A percentile compares a stretch with the other conserved stretches of the same genome.
Conservation (phyloP, 2,888 invertebrate genomes). For the Mechanitis messenoides region DNA sequence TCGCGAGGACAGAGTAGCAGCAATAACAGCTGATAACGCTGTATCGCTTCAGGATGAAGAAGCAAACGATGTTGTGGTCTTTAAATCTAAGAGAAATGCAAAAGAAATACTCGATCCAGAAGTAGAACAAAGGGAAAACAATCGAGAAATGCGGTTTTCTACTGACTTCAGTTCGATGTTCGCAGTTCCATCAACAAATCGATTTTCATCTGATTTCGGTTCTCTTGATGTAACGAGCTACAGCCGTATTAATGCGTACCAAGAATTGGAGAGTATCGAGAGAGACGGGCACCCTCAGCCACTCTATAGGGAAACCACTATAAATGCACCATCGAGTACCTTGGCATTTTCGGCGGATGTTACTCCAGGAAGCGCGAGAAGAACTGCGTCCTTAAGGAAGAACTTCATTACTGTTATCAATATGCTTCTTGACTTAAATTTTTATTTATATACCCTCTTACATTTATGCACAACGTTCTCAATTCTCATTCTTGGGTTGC, state of each 20-base stretch:
- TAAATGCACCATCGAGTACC: slow-evolving; percentile 58
- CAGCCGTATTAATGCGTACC: slow-evolving; percentile 52
- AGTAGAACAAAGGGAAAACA: slow-evolving; percentile 50
- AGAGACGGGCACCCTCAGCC: slow-evolving; percentile 65
- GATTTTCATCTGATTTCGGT: slow-evolving; percentile 59
- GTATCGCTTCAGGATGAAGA: slow-evolving; percentile 52
- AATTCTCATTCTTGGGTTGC: slow-evolving; percentile 65
- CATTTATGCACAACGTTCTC: slow-evolving; percentile 75
- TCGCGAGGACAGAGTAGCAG: slow-evolving; percentile 26
- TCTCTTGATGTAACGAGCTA: slow-evolving; percentile 50
- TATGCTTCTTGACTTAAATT: slow-evolving; percentile 65
- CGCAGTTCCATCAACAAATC: slow-evolving; percentile 35
- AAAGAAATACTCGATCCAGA: slow-evolving; percentile 62
- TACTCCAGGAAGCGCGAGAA: slow-evolving; percentile 58
- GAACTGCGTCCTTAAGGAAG: slow-evolving; percentile 65
- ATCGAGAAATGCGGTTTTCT: slow-evolving; percentile 47
- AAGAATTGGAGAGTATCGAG: slow-evolving; percentile 65
- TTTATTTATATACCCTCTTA: slow-evolving; percentile 75
- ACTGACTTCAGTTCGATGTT: slow-evolving; percentile 53
- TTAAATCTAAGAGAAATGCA: slow-evolving; percentile 56
- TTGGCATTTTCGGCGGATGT: slow-evolving; percentile 58
- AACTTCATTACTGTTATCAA: slow-evolving; percentile 63
- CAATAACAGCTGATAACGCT: slow-evolving; percentile 31
- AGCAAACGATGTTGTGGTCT: slow-evolving; percentile 60
- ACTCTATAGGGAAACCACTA: slow-evolving; percentile 74